Percentiles rank a stretch among this genome's conserved stretches.
phyloP scores from a whole-genome alignment of 37 sponge, comb jelly and placozoan genomes.

The Tethya wilhelma region DNA sequence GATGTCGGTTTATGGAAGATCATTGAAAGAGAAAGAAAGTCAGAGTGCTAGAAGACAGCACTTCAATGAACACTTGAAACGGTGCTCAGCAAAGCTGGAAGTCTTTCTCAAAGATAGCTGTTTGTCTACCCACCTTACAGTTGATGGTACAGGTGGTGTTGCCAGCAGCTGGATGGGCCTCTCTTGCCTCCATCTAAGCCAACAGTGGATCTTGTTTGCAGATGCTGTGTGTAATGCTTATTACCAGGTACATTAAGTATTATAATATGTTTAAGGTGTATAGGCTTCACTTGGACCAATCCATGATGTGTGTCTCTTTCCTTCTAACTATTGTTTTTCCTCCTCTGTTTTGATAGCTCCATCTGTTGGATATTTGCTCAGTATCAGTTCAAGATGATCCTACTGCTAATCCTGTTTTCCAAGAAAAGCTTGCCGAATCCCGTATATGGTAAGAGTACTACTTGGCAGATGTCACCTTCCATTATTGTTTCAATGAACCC shows the following conservation, averaged over 20 bases:
- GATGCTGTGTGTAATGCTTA: background rate
- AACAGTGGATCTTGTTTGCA: slow-evolving; percentile 4
- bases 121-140: background rate
- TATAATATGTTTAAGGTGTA: too few relatives aligned
- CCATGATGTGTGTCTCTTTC: background rate
- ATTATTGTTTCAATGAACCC: background rate
- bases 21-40: background rate
- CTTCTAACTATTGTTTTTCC: background rate
- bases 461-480: too few relatives aligned
- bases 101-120: background rate
- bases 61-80: background rate
- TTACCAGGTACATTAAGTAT: background rate
- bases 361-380: background rate
- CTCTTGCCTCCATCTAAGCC: background rate
- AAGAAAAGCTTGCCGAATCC: background rate
- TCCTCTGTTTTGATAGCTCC: background rate
- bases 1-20: too few relatives aligned
- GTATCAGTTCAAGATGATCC: background rate
- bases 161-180: slow-evolving; percentile 7
- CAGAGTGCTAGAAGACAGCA: background rate
- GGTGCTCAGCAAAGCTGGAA: background rate
- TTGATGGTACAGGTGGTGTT: too few relatives aligned
- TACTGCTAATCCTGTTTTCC: background rate
- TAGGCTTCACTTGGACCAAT: too few relatives aligned
- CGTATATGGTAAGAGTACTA: background rate